These are phyloP conservation scores for Dryobota labecula DNA, from an alignment of 2,888 invertebrate species.

Conservation along the genomic window DNA sequence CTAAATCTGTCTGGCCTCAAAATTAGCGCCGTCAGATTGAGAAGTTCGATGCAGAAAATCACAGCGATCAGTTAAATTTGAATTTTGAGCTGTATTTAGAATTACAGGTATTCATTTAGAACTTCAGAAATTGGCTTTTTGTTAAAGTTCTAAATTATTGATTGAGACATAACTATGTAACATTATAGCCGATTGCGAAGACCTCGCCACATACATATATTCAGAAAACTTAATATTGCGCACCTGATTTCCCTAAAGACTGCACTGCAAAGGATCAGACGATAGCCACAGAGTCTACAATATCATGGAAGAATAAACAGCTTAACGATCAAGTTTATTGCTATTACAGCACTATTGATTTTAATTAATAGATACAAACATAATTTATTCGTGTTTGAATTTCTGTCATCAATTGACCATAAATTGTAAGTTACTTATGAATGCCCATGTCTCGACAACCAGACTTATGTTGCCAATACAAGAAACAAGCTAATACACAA, in stretches of 20 bases:
- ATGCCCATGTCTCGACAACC: slow-evolving; percentile 57
- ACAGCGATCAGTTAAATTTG: not conserved
- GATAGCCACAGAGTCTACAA: not conserved
- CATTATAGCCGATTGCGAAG: not conserved
- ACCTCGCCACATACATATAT: not conserved
- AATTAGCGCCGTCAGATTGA: not conserved
- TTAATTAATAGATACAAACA: slow-evolving; percentile 32
- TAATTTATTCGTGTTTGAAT: slow-evolving; percentile 40
- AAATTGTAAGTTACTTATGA: slow-evolving; percentile 61
- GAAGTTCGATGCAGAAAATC: not conserved
- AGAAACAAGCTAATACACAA: slow-evolving; percentile 59
- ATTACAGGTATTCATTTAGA: not conserved
- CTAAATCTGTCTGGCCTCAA: not conserved
- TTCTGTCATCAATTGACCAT: slow-evolving; percentile 48
- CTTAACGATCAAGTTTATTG: slow-evolving; percentile 5
- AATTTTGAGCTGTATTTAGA: not conserved
- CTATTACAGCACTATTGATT: slow-evolving; percentile 21
- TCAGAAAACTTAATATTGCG: slow-evolving; percentile 9
- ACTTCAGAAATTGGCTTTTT: not conserved
- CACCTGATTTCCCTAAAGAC: slow-evolving; percentile 23
- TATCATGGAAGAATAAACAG: slow-evolving; percentile 6
- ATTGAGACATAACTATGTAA: not conserved
- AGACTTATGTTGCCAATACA: slow-evolving; percentile 58
- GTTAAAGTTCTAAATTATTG: not conserved
- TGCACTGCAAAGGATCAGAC: not conserved